phyloP scores from a whole-genome alignment of 2,888 invertebrate species.

The Acronicta psi region DNA sequence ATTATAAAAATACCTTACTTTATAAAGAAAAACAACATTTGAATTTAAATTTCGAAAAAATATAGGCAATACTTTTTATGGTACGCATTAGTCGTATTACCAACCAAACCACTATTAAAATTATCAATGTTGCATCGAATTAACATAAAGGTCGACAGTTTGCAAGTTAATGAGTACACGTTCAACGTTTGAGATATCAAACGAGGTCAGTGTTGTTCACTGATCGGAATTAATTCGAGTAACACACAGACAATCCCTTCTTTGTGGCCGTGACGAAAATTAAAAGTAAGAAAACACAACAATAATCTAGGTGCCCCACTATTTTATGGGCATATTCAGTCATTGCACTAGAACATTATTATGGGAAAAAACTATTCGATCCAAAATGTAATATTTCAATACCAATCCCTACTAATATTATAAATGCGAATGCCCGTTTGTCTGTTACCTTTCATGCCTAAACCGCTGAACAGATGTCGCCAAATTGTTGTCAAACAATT shows the following conservation, averaged over 20 bases:
- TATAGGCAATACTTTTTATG: constrained; percentile 12
- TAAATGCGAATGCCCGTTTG: too few species aligned
- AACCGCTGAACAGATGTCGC: too few species aligned
- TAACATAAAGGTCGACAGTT: constrained; percentile 60
- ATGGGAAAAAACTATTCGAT: background rate
- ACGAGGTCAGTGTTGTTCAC: constrained; percentile 56
- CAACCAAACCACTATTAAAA: constrained; percentile 35
- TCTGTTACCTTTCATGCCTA: too few species aligned
- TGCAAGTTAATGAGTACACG: constrained; percentile 60
- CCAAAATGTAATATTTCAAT: too few species aligned
- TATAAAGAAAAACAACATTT: background rate
- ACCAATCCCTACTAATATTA: too few species aligned
- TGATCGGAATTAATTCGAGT: constrained; percentile 54
- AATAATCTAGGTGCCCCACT: background rate
- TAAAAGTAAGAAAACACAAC: constrained; percentile 15
- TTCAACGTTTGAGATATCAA: constrained; percentile 53
- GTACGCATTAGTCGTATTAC: background rate
- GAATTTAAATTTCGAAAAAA: constrained; percentile 7
- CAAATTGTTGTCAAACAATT: too few species aligned
- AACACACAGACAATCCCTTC: constrained; percentile 39
- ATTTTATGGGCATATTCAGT: too few species aligned
- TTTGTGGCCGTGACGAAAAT: constrained; percentile 16
- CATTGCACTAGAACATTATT: background rate
- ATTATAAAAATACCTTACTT: background rate
- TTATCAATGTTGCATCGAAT: constrained; percentile 53